Evolutionary conservation across 2,888 invertebrate genomes (phyloP), one percentile per base, ranked within the genome.

Genomic region (Biston stratarius): DNA sequence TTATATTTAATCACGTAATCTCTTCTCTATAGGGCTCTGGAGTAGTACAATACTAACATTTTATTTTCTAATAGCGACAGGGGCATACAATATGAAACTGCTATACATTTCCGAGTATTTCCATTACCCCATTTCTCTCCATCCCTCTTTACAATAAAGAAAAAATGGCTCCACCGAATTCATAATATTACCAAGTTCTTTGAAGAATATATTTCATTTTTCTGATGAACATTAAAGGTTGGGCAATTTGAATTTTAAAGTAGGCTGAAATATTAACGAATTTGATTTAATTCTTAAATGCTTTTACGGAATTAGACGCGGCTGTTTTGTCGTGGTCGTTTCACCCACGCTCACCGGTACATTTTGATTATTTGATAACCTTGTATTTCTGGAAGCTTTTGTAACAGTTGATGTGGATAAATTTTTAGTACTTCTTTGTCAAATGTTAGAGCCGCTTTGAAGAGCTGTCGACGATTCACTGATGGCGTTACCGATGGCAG

Each of bases 221-320:
- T 66, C 60, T 45, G 57, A 52, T 57, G 61, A 66, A 61, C 56
- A 61, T 66, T 57, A 65, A 65, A 65, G 65, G 65, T 51, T 51
- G 49, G 55, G 55, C 49, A 56, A 65, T 65, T 65, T 65, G 45
- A 61, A 65, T 56, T 65, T 61, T 65, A 51, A 56, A 65, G 24
- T 36, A 61, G 51, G 51, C 38, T 49, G 56, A 60, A 61, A 51
- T 56, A 56, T 65, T 56, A 65, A 61, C 56, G 36, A 56, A 56
- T 56, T 65, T 48, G 15, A 51, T 65, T 65, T 65, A 49, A 55
- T 48, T 55, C 55, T 47, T 36, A 55, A 65, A 64, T 42, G 55
- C 48, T 58, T 64, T 59, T 49, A 49, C 42, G 40, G 55, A 48
- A 60, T 60, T 48, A 47, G 52, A 49, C 15, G 48, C 38, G 34